Percentiles rank a stretch among this genome's conserved stretches.
Evolutionary conservation across 2,888 invertebrate genomes (phyloP).

Genomic region (Torymus texanus): DNA sequence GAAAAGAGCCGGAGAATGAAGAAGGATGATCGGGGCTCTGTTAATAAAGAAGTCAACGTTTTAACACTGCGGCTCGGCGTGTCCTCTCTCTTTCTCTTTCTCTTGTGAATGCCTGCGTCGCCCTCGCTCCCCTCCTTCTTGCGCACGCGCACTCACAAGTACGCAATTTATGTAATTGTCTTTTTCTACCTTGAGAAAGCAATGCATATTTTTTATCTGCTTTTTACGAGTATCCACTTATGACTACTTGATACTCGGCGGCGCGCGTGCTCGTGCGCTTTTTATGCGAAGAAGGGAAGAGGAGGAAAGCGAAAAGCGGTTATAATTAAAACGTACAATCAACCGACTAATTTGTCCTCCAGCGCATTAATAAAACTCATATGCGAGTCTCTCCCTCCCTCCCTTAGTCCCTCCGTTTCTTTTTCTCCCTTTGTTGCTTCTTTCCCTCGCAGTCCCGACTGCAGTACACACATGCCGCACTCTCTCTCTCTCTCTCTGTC

Average conservation of each 20-base stretch:
- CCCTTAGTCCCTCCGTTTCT: conserved; percentile 34
- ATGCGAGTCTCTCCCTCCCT: conserved; percentile 40
- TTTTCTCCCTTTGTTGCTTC: conserved; percentile 33
- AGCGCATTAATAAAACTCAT: conserved; percentile 70
- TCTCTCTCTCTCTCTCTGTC: background rate
- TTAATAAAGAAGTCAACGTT: conserved; percentile 74
- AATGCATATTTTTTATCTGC: conserved; percentile 39
- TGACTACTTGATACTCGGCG: conserved; percentile 45
- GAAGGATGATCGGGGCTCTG: conserved; percentile 46
- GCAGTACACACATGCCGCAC: background rate
- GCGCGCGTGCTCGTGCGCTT: background rate
- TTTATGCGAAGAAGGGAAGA: conserved; percentile 4
- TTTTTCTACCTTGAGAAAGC: conserved; percentile 42
- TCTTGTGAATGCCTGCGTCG: conserved; percentile 22
- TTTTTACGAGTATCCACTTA: conserved; percentile 45
- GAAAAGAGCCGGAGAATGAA: conserved; percentile 23
- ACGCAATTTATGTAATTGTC: conserved; percentile 55
- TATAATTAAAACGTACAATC: conserved; percentile 74
- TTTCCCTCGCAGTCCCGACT: background rate
- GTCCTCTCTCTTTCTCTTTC: conserved; percentile 32
- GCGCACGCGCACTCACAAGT: conserved; percentile 17
- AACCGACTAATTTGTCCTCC: conserved; percentile 73
- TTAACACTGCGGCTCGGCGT: conserved; percentile 66
- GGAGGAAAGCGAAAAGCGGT: conserved; percentile 61
- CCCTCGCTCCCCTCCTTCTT: background rate